phyloP scores from a whole-genome alignment of 2,888 invertebrate species.

The Spicauda simplicius region DNA sequence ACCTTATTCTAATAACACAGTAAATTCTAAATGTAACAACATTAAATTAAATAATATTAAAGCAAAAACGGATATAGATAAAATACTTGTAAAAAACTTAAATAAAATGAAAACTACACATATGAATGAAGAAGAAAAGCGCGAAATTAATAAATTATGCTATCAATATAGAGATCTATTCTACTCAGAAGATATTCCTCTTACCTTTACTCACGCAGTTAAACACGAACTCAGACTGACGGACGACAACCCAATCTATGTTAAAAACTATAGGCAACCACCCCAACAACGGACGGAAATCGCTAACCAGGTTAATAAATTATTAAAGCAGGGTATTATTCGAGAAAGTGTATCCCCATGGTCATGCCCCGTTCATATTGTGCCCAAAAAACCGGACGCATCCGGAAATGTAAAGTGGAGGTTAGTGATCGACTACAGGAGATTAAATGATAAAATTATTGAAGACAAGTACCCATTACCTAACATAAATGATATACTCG shows the following conservation, averaged over 20 bases:
- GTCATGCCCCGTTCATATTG: too few species aligned
- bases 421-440: too few species aligned
- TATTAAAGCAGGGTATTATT: conserved; percentile 46
- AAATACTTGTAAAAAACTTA: conserved; percentile 4
- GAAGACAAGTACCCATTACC: too few species aligned
- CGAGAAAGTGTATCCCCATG: conserved; percentile 35
- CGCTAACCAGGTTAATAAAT: conserved; percentile 43
- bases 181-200: conserved; percentile 17
- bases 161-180: conserved; percentile 22
- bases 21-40: too few species aligned
- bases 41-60: too few species aligned
- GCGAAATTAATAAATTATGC: conserved; percentile 11
- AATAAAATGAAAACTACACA: conserved; percentile 13
- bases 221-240: conserved; percentile 23
- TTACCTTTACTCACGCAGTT: conserved; percentile 20
- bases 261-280: conserved; percentile 39
- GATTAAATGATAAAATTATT: too few species aligned
- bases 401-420: conserved; percentile 45
- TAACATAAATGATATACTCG: too few species aligned
- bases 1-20: too few species aligned
- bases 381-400: conserved; percentile 35
- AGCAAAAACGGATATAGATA: too few species aligned
- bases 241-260: conserved; percentile 33
- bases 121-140: conserved; percentile 31
- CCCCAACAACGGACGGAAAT: conserved; percentile 46